Evolutionary conservation across 1,140 invertebrate species (phyloP).

Genomic region (Dinothrombium tinctorium): DNA sequence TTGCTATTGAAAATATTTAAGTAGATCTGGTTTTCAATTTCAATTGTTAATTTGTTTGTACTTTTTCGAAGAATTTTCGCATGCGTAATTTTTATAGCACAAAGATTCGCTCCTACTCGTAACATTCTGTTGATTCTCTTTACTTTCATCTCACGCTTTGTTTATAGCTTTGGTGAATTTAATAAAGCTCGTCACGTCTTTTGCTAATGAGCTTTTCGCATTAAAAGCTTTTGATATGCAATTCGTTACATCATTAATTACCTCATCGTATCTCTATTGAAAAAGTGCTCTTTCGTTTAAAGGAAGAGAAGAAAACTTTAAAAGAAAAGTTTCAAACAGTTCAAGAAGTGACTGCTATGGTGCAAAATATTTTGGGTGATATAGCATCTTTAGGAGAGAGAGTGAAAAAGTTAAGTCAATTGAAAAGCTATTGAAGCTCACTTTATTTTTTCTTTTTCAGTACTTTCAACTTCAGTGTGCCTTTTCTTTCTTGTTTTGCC

Average conservation of each 20-base stretch:
- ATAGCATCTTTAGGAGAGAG: constrained; percentile 73
- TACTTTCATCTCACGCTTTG: too few relatives aligned
- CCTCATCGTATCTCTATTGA: background rate
- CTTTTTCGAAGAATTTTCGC: too few relatives aligned
- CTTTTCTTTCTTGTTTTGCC: constrained; percentile 79
- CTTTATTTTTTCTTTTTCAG: constrained; percentile 28
- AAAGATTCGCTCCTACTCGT: too few relatives aligned
- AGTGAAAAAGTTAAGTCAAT: constrained; percentile 63
- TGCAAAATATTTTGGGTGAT: constrained; percentile 69
- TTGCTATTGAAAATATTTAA: too few relatives aligned
- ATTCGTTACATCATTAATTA: background rate
- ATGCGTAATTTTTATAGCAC: too few relatives aligned
- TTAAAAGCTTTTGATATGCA: background rate
- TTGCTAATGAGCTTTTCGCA: background rate
- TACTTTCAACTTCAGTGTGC: constrained; percentile 89
- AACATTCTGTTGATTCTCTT: too few relatives aligned
- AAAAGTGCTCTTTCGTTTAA: constrained; percentile 15
- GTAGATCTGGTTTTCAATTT: too few relatives aligned
- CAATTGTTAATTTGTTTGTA: too few relatives aligned
- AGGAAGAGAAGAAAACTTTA: constrained; percentile 86
- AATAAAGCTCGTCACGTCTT: background rate
- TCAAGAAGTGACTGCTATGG: constrained; percentile 78
- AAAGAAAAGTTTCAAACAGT: constrained; percentile 79
- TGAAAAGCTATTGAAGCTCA: background rate
- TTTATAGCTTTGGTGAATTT: background rate